Conservation (phyloP, 2,888 invertebrate species). For the Gandaritis pyraliata region DNA sequence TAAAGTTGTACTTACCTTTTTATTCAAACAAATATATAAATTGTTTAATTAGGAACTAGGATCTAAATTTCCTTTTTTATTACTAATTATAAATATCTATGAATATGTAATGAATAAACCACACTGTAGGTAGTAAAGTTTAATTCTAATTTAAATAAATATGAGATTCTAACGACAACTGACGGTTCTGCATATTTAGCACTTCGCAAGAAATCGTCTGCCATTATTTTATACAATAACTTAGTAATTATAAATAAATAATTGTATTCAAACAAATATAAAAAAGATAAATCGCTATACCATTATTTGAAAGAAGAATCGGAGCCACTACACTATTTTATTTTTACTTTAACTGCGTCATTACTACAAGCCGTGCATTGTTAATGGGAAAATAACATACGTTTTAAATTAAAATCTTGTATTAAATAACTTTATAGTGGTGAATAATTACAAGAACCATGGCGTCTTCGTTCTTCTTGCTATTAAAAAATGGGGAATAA, state of each 20-base stretch:
- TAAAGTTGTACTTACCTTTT: too few species aligned
- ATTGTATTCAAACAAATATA: too few species aligned
- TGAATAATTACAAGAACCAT: slow-evolving; percentile 47
- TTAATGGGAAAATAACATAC: slow-evolving; percentile 60
- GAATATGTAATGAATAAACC: too few species aligned
- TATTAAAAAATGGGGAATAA: slow-evolving; percentile 39
- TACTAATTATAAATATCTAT: too few species aligned
- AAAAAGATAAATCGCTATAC: too few species aligned
- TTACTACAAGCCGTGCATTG: slow-evolving; percentile 40
- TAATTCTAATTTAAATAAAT: neutral
- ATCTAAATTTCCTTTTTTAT: too few species aligned
- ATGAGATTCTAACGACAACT: neutral
- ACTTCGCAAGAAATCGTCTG: neutral
- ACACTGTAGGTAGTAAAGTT: neutral
- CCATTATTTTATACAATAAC: neutral
- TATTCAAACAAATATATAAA: too few species aligned
- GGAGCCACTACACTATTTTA: slow-evolving; percentile 31
- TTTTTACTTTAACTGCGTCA: slow-evolving; percentile 47
- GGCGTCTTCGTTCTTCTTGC: slow-evolving; percentile 41
- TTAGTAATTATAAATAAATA: neutral
- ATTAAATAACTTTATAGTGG: slow-evolving; percentile 55
- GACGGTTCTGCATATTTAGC: neutral
- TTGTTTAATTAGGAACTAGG: too few species aligned
- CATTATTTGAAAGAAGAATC: too few species aligned
- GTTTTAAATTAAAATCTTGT: slow-evolving; percentile 55